Conservation (phyloP, 2,113 vertebrate species). For the Barbus barbus region DNA sequence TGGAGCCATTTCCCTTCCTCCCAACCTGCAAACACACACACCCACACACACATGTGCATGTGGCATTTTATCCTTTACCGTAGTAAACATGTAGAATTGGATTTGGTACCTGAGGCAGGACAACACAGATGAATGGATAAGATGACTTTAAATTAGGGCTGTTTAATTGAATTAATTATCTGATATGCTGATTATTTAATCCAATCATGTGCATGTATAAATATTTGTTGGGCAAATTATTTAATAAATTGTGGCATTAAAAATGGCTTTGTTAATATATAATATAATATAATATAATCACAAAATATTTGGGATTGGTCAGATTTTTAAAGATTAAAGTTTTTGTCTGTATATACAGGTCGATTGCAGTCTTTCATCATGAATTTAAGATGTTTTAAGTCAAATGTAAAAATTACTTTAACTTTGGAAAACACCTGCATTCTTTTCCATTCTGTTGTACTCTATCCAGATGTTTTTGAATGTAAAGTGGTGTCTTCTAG, state of each 20-base stretch:
- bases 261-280: not conserved
- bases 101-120: not conserved
- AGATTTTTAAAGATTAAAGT: too few relatives aligned
- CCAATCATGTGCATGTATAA: not conserved
- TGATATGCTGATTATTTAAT: not conserved
- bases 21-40: not conserved
- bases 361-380: too few relatives aligned
- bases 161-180: not conserved
- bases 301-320: too few relatives aligned
- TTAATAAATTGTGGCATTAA: not conserved
- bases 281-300: too few relatives aligned
- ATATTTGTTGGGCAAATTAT: not conserved
- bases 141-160: not conserved
- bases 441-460: too few relatives aligned
- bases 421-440: too few relatives aligned
- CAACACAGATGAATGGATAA: not conserved
- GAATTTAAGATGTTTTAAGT: too few relatives aligned
- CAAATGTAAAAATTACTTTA: too few relatives aligned
- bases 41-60: not conserved
- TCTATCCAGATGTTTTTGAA: too few relatives aligned
- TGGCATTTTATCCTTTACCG: not conserved
- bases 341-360: too few relatives aligned
- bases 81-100: slow-evolving; percentile 9
- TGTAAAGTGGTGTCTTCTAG: too few relatives aligned
- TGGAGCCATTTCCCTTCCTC: slow-evolving; percentile 5